Evolutionary conservation across 2,113 vertebrate genomes (phyloP).

Genomic region (Edolisoma coerulescens): DNA sequence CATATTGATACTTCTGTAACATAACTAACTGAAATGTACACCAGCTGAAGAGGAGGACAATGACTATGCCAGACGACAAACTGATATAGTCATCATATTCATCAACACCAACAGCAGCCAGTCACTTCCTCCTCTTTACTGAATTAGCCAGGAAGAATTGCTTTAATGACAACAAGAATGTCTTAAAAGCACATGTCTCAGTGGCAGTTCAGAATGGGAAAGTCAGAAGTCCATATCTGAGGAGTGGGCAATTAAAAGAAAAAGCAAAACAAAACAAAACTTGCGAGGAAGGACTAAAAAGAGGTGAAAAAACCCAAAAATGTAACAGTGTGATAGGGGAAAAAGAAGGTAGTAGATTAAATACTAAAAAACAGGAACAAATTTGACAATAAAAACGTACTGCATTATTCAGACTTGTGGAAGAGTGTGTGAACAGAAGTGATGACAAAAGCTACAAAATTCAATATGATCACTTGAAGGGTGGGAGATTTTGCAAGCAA

Average conservation of each 20-base stretch:
- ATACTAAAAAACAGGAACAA: neutral
- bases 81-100: neutral
- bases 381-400: neutral
- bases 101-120: neutral
- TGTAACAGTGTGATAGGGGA: neutral
- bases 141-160: neutral
- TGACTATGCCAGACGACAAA: slow-evolving; percentile 7
- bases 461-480: neutral
- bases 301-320: neutral
- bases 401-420: slow-evolving; percentile 3
- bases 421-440: slow-evolving; percentile 8
- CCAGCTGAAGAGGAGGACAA: neutral
- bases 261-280: neutral
- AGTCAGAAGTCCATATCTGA: neutral
- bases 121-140: neutral
- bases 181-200: neutral
- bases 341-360: neutral
- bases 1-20: neutral
- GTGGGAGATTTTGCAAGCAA: slow-evolving; percentile 13
- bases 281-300: neutral
- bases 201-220: neutral
- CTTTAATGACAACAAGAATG: neutral
- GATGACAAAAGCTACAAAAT: slow-evolving; percentile 46
- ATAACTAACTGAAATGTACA: slow-evolving; percentile 1
- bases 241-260: neutral